phyloP scores from a whole-genome alignment of 2,797 vertebrate species.

The Myotis daubentonii region DNA sequence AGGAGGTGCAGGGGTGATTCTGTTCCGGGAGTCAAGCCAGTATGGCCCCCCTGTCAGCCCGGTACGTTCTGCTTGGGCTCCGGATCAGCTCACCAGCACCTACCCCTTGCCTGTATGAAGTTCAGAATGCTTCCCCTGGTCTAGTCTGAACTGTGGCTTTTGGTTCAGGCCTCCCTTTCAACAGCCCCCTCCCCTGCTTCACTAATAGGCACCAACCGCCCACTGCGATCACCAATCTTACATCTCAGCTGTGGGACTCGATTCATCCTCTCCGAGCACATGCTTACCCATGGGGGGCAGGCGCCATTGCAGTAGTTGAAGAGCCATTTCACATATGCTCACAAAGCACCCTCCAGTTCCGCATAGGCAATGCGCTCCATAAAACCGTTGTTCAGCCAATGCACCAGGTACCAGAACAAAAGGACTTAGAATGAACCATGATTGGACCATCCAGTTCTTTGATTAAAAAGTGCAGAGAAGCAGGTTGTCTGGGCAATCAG shows the following conservation, averaged over 20 bases:
- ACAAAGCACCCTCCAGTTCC: background rate
- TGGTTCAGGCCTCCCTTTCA: background rate
- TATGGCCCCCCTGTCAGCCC: background rate
- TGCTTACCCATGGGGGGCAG: background rate
- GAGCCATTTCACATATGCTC: background rate
- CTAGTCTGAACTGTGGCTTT: background rate
- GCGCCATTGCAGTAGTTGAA: background rate
- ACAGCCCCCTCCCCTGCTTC: background rate
- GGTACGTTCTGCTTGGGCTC: background rate
- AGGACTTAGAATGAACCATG: conserved; percentile 26
- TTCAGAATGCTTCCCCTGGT: background rate
- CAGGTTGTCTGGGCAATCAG: background rate
- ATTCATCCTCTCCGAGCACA: conserved; percentile 32
- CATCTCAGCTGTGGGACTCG: conserved; percentile 8
- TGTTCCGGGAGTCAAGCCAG: background rate
- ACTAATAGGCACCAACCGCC: background rate
- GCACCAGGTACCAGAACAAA: conserved; percentile 9
- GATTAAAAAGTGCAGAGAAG: conserved; percentile 39
- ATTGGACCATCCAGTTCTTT: background rate
- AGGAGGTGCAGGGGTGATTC: background rate
- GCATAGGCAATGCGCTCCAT: background rate
- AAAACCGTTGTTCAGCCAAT: background rate
- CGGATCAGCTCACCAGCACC: background rate
- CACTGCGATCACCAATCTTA: background rate
- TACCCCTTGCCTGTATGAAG: background rate